Percentiles rank a stretch among this genome's conserved stretches.
Evolutionary conservation across 37 sponge, comb jelly and placozoan species (phyloP).

Genomic region (Theonella swinhoei): DNA sequence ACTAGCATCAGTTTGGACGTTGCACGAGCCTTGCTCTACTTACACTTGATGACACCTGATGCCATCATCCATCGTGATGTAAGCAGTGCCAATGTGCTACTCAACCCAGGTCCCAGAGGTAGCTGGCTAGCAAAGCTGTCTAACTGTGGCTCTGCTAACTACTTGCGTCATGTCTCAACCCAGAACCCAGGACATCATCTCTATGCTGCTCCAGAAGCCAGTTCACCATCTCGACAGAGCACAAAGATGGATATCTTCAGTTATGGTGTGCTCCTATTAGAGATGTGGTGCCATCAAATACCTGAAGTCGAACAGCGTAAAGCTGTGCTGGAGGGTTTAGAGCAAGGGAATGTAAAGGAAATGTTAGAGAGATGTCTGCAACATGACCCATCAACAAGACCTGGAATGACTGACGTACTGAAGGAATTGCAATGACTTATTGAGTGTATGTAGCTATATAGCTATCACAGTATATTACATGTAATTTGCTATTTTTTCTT

Average conservation of each 20-base stretch:
- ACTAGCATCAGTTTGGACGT: constrained; percentile 19
- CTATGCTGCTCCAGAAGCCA: constrained; percentile 73
- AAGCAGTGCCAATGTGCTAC: constrained; percentile 71
- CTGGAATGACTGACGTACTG: too few species aligned
- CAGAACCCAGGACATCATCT: constrained; percentile 30
- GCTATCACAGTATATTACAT: too few species aligned
- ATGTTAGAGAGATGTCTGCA: too few species aligned
- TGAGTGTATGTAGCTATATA: too few species aligned
- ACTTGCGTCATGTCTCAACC: constrained; percentile 16
- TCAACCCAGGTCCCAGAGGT: constrained; percentile 3
- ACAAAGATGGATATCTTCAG: constrained; percentile 73
- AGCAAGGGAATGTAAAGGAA: too few species aligned
- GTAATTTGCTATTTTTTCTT: too few species aligned
- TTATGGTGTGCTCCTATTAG: constrained; percentile 57
- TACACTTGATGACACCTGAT: constrained; percentile 44
- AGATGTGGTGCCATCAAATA: too few species aligned
- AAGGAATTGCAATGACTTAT: too few species aligned
- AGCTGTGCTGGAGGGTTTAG: too few species aligned
- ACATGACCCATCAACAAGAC: too few species aligned
- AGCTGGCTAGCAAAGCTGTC: constrained; percentile 62
- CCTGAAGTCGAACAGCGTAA: too few species aligned
- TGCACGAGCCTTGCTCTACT: constrained; percentile 58
- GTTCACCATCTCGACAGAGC: constrained; percentile 18
- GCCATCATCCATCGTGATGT: constrained; percentile 74
- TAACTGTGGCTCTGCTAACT: constrained; percentile 74